Conservation (phyloP, 2,797 vertebrate species). For the Poeciliopsis infans region DNA sequence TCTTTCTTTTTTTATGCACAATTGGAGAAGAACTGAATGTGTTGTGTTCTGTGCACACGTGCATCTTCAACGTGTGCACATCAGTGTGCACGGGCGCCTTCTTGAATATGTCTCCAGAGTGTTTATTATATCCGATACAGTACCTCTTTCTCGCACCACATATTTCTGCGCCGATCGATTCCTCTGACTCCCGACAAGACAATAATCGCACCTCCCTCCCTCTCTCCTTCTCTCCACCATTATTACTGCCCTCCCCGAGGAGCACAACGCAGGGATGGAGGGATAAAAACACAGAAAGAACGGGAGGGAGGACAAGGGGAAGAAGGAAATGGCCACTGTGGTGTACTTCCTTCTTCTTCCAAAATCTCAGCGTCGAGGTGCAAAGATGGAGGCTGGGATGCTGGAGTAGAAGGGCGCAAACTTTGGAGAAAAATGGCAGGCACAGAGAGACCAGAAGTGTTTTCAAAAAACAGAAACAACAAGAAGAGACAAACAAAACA, state of each 20-base stretch:
- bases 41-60: slow-evolving; percentile 16
- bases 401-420: slow-evolving; percentile 9
- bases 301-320: slow-evolving; percentile 53
- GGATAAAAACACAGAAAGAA: slow-evolving; percentile 68
- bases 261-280: slow-evolving; percentile 60
- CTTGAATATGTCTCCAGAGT: slow-evolving; percentile 79
- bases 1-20: slow-evolving; percentile 42
- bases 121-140: slow-evolving; percentile 96
- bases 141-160: slow-evolving; percentile 93
- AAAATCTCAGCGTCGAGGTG: slow-evolving; percentile 38
- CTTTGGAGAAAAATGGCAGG: slow-evolving; percentile 43
- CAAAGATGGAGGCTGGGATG: slow-evolving; percentile 30
- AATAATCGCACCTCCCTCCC: slow-evolving; percentile 88
- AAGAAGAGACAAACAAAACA: slow-evolving; percentile 33
- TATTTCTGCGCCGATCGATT: slow-evolving; percentile 96
- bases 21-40: slow-evolving; percentile 34
- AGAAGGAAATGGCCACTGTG: slow-evolving; percentile 62
- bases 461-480: slow-evolving; percentile 50
- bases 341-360: slow-evolving; percentile 54
- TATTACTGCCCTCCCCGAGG: slow-evolving; percentile 90
- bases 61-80: slow-evolving; percentile 25
- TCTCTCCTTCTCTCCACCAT: slow-evolving; percentile 89
- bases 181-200: slow-evolving; percentile 97
- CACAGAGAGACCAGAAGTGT: slow-evolving; percentile 34
- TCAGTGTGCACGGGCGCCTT: slow-evolving; percentile 43